Conservation (phyloP, 1,140 invertebrate species). For the Neodiprion virginianus region DNA sequence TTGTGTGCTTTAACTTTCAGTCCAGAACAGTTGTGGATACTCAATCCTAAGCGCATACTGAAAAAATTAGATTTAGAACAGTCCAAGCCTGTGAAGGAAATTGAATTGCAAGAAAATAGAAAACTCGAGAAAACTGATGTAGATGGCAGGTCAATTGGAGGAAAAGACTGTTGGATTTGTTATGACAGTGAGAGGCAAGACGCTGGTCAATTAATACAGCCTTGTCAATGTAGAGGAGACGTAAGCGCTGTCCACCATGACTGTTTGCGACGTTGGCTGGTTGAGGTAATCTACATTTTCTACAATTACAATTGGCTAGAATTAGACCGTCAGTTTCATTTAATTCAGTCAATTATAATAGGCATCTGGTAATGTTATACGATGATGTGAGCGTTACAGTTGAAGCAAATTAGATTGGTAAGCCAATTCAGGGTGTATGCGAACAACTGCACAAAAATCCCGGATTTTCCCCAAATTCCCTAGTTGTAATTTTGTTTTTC, state of each 20-base stretch:
- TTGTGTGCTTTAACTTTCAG: constrained; percentile 39
- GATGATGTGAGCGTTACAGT: too few species aligned
- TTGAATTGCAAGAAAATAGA: constrained; percentile 62
- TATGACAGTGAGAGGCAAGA: constrained; percentile 84
- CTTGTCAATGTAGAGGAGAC: constrained; percentile 90
- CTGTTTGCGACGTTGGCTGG: constrained; percentile 88
- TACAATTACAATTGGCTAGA: background rate
- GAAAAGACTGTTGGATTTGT: constrained; percentile 90
- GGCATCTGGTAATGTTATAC: too few species aligned
- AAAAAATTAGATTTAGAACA: constrained; percentile 66
- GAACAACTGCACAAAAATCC: too few species aligned
- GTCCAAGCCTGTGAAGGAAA: constrained; percentile 56
- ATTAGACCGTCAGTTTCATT: background rate
- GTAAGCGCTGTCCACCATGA: constrained; percentile 91
- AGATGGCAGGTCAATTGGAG: constrained; percentile 53
- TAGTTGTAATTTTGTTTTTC: too few species aligned
- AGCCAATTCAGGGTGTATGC: too few species aligned
- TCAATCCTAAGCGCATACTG: constrained; percentile 88
- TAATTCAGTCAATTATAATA: too few species aligned
- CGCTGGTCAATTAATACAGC: constrained; percentile 81
- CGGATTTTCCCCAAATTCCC: too few species aligned
- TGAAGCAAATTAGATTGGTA: too few species aligned
- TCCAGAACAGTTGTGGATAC: constrained; percentile 92
- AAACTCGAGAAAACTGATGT: constrained; percentile 35
- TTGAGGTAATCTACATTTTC: constrained; percentile 66